Conservation (phyloP, 2,888 invertebrate species). For the Tanytarsus gracilentus region DNA sequence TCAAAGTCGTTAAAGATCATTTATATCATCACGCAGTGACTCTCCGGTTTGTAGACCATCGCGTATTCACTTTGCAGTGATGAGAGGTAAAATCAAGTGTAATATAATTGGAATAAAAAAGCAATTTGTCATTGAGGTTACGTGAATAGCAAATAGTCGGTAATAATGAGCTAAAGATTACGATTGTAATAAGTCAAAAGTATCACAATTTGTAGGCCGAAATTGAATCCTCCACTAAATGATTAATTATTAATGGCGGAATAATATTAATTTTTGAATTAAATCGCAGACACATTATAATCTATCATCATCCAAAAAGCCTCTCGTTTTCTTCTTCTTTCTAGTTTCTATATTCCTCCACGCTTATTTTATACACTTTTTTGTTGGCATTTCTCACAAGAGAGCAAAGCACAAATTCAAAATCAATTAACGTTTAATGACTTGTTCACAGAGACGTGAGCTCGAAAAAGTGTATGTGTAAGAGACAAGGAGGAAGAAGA, state of each 20-base stretch:
- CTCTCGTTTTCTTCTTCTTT: background rate
- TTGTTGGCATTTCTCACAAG: constrained; percentile 10
- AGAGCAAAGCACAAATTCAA: constrained; percentile 8
- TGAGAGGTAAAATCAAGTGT: background rate
- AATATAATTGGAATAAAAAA: constrained; percentile 27
- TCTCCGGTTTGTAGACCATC: background rate
- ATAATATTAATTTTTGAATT: background rate
- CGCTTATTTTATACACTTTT: too few species aligned
- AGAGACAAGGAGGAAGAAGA: background rate
- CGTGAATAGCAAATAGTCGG: background rate
- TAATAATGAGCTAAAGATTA: constrained; percentile 10
- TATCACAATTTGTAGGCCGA: background rate
- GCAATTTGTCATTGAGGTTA: constrained; percentile 19
- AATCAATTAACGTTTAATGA: constrained; percentile 26
- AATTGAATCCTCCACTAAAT: background rate
- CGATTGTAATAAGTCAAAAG: background rate
- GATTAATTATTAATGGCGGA: constrained; percentile 5
- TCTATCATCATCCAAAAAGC: background rate
- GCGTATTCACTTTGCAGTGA: background rate
- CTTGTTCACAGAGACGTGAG: constrained; percentile 1
- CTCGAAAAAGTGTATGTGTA: too few species aligned
- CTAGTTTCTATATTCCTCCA: too few species aligned
- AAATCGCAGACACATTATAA: background rate
- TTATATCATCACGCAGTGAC: constrained; percentile 15
- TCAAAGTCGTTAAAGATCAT: constrained; percentile 7